phyloP scores from a whole-genome alignment of 1,140 invertebrate species.

The Aphelinus certus region DNA sequence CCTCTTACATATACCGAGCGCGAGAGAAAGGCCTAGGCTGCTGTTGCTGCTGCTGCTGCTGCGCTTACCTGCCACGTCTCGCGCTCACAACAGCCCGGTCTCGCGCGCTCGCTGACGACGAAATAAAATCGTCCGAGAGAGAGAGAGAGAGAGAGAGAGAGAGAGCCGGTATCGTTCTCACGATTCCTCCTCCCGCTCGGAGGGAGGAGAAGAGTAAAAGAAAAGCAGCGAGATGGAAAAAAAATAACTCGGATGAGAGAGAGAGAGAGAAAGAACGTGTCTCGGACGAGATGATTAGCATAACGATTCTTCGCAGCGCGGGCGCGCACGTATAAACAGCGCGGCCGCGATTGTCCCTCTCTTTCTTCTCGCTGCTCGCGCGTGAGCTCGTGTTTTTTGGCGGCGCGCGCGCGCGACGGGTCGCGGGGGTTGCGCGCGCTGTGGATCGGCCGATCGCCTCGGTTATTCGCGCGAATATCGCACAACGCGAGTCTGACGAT shows the following conservation, averaged over 20 bases:
- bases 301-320: conserved; percentile 20
- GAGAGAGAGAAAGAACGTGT: conserved; percentile 11
- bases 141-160: conserved; percentile 16
- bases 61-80: conserved; percentile 1
- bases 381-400: background rate
- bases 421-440: conserved; percentile 14
- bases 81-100: conserved; percentile 8
- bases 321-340: background rate
- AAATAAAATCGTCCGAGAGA: conserved; percentile 37
- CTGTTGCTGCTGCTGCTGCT: conserved; percentile 9
- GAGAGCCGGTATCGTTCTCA: conserved; percentile 31
- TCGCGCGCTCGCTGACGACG: conserved; percentile 16
- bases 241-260: conserved; percentile 18
- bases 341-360: conserved; percentile 3
- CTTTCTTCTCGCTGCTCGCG: background rate
- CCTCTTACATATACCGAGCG: conserved; percentile 1
- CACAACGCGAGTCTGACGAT: background rate
- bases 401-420: conserved; percentile 7
- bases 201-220: background rate
- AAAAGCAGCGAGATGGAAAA: background rate
- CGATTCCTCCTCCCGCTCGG: conserved; percentile 13
- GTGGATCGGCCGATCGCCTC: too few species aligned
- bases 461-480: too few species aligned
- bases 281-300: conserved; percentile 29
- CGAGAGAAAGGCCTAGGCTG: conserved; percentile 22